Percentiles rank a stretch among this genome's conserved stretches.
Evolutionary conservation across 2,113 vertebrate genomes (phyloP).

Genomic region (Microcebus tavaratra): DNA sequence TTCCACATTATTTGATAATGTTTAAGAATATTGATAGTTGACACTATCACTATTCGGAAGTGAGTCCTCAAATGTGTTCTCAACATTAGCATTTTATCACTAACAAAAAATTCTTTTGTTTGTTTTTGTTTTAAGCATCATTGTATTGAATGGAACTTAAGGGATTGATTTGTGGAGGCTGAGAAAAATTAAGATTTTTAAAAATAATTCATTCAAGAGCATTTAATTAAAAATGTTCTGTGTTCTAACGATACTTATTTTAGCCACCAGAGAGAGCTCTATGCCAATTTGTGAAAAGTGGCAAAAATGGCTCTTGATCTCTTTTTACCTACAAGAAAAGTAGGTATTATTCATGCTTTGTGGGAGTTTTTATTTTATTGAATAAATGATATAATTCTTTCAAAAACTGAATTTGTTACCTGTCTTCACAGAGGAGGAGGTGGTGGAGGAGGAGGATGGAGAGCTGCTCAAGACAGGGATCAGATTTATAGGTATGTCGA

Average conservation of each 20-base stretch:
- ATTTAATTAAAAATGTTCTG: not conserved
- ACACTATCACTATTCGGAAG: not conserved
- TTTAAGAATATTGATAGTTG: not conserved
- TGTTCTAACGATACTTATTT: not conserved
- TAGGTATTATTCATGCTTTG: not conserved
- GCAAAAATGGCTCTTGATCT: not conserved
- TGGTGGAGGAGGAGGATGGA: constrained; percentile 85
- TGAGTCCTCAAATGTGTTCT: not conserved
- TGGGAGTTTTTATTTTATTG: not conserved
- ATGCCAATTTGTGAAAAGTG: not conserved
- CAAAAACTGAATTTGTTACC: not conserved
- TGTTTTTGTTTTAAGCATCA: not conserved
- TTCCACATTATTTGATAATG: not conserved
- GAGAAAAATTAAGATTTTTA: not conserved
- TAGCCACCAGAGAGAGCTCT: constrained; percentile 50
- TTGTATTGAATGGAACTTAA: not conserved
- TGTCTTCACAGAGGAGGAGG: constrained; percentile 84
- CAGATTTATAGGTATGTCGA: constrained; percentile 87
- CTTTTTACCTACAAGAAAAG: not conserved
- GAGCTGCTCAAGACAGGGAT: constrained; percentile 89
- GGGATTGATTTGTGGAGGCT: not conserved
- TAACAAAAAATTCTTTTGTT: not conserved
- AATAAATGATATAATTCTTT: not conserved
- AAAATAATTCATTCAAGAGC: not conserved
- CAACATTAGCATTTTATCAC: not conserved